Conservation (phyloP, 1,140 invertebrate species). For the Neodiprion pinetum region DNA sequence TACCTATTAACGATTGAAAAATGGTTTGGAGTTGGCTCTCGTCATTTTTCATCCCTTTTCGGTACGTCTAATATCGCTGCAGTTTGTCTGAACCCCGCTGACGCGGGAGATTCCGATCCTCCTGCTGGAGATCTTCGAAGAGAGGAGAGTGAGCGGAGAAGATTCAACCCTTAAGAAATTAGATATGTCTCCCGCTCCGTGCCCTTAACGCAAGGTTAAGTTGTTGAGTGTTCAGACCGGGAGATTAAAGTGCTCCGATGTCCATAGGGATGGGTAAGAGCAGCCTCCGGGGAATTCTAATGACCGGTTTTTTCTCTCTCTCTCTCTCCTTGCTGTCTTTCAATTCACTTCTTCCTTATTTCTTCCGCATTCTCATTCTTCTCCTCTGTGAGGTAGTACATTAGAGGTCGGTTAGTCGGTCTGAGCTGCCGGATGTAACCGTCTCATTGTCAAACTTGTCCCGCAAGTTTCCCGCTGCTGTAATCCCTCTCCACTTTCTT, state of each 20-base stretch:
- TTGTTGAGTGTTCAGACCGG: slow-evolving; percentile 4
- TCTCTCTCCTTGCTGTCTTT: neutral
- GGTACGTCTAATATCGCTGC: no score
- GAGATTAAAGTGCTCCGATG: slow-evolving; percentile 1
- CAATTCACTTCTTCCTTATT: neutral
- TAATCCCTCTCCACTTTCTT: no score
- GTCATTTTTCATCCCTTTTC: no score
- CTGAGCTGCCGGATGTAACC: no score
- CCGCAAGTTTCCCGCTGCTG: no score
- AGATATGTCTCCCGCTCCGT: neutral
- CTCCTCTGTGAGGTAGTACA: neutral
- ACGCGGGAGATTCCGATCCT: no score
- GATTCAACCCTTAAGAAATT: slow-evolving; percentile 7
- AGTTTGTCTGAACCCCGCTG: no score
- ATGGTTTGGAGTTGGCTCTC: no score
- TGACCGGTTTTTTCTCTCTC: neutral
- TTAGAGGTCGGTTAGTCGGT: no score
- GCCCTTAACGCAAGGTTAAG: slow-evolving; percentile 7
- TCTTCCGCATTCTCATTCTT: neutral
- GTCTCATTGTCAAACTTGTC: no score
- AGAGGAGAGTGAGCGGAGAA: neutral
- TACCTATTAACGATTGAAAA: no score
- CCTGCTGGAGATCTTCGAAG: no score
- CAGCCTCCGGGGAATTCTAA: slow-evolving; percentile 2
- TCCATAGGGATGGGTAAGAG: neutral